Evolutionary conservation across 2,113 vertebrate genomes (phyloP).

Genomic region (Carassius carassius): DNA sequence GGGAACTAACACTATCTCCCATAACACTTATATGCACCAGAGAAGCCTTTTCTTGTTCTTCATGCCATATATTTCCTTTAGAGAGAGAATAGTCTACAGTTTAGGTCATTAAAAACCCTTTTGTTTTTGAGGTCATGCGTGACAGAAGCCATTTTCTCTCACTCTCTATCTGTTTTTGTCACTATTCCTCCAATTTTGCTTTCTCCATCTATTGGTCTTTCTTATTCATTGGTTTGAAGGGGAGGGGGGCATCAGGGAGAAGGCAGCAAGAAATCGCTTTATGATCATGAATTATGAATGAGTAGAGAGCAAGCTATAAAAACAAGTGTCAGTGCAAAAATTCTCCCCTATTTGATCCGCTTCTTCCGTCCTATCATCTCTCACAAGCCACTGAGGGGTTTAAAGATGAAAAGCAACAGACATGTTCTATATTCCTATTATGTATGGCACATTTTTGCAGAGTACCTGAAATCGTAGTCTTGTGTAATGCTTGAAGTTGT

Average conservation of each 20-base stretch:
- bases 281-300: constrained; percentile 77
- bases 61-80: not conserved
- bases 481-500: constrained; percentile 29
- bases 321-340: constrained; percentile 64
- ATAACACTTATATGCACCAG: constrained; percentile 14
- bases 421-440: not conserved
- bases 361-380: constrained; percentile 52
- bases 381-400: constrained; percentile 11
- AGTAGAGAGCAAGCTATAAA: constrained; percentile 61
- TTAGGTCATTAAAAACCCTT: not conserved
- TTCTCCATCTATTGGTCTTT: constrained; percentile 23
- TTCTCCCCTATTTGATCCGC: constrained; percentile 58
- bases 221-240: constrained; percentile 45
- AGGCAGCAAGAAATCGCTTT: constrained; percentile 70
- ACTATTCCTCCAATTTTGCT: not conserved
- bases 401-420: constrained; percentile 31
- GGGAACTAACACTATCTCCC: not conserved
- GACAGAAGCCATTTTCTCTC: not conserved
- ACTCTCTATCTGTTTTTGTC: constrained; percentile 4
- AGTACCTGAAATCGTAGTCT: constrained; percentile 40
- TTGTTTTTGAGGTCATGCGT: not conserved
- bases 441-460: constrained; percentile 1
- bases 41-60: constrained; percentile 30
- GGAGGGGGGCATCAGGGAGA: constrained; percentile 64
- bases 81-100: not conserved